Conservation (phyloP, 2,113 vertebrate species). For the Charina bottae region DNA sequence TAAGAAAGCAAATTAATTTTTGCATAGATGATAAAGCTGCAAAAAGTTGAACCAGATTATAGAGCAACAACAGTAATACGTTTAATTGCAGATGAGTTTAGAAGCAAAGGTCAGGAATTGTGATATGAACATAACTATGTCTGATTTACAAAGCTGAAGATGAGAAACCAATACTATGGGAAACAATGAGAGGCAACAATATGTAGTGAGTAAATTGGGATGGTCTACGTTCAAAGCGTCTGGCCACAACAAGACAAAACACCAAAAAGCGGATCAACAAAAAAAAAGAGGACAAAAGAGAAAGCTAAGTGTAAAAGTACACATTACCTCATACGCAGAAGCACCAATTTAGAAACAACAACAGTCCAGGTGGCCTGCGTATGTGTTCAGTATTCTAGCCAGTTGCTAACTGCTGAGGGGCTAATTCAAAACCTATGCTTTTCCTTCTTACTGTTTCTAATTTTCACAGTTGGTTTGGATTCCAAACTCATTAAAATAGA, state of each 20-base stretch:
- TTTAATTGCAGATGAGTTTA: neutral
- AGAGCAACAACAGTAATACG: neutral
- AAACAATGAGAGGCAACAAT: neutral
- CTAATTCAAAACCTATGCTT: neutral
- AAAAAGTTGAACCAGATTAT: neutral
- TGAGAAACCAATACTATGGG: neutral
- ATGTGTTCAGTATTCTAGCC: neutral
- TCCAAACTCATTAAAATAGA: neutral
- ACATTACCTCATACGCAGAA: neutral
- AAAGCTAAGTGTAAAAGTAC: neutral
- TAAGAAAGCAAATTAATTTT: neutral
- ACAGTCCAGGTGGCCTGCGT: neutral
- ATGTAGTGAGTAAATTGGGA: neutral
- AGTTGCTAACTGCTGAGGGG: neutral
- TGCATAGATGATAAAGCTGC: neutral
- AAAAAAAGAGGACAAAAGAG: neutral
- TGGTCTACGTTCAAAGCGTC: neutral
- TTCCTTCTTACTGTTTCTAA: neutral
- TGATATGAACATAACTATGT: neutral
- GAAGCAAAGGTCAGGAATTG: neutral
- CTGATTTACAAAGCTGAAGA: neutral
- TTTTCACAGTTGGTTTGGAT: neutral
- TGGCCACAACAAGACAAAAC: neutral
- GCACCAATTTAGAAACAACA: neutral
- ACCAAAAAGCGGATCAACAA: neutral